Base-by-base conservation (phyloP, 1,140 invertebrate genomes). In the Lepidurus packardi region DNA sequence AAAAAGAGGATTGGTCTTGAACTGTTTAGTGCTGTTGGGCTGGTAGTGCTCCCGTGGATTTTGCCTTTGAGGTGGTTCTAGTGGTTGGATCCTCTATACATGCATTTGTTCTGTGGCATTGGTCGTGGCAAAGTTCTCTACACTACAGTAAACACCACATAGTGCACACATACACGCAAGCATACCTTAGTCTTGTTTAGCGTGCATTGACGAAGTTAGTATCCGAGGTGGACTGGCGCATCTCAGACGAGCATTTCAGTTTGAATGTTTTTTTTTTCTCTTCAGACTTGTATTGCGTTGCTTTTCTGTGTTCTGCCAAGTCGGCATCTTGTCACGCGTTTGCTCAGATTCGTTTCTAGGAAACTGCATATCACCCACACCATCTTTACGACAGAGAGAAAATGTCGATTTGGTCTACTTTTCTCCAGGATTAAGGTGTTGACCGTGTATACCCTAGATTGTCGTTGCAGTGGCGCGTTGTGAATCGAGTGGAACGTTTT, bases 401-500 rank as follows among this genome's bases (percentile, higher is more conserved):
- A 65, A 65, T 21, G 16, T n/a, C 53, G 21, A 65, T 21, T 21
- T 65, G 53, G 8, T n/a, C 53, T 65, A 65, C n/a, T 65, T 65
- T 65, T 65, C 53, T 16, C 53, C 6, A 21, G 13, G 53, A 65
- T 65, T 65, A 65, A 65, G 53, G 10, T 65, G 53, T 65, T 65
- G 53, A 65, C 16, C 53, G 53, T 65, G 9, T 65, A 7, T 65
- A 11, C 53, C 53, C 13, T 9, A 16, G 53, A 65, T 65, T 16
- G 16, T 7, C 21, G 3, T n/a, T 13, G 13, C 53, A 65, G 53
- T 65, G 53, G 21, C 53, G 53, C 21, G 16, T 65, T 65, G 53
- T 21, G 53, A 65, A 21, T 65, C 53, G 21, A 65, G 53, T 65
- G 53, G 53, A 65, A 65, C 53, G 53, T 65, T 65, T 65, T 65